Conservation (phyloP, 2,113 vertebrate species). For the Genyomyrus donnyi region DNA sequence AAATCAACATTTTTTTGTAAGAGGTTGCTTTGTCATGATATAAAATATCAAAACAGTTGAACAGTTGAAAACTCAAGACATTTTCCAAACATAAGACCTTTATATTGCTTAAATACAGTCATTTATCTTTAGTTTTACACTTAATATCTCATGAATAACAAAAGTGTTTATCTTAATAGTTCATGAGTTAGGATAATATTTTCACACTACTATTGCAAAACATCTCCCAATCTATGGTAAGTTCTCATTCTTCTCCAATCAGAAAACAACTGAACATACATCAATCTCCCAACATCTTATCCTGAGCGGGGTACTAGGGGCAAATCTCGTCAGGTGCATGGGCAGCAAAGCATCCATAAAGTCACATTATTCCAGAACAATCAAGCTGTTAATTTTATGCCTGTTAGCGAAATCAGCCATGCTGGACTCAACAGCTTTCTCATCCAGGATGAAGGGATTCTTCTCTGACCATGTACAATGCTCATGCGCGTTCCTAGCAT, state of each 20-base stretch:
- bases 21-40: neutral
- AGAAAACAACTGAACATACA: neutral
- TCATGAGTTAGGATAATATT: neutral
- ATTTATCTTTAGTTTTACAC: neutral
- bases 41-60: neutral
- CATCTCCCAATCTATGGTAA: neutral
- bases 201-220: neutral
- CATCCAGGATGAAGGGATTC: neutral
- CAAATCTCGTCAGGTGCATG: neutral
- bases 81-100: neutral
- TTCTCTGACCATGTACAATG: neutral
- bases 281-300: neutral
- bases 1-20: neutral
- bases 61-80: neutral
- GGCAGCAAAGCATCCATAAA: neutral
- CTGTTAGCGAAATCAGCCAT: neutral
- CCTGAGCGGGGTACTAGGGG: neutral
- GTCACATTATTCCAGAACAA: neutral
- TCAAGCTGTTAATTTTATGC: neutral
- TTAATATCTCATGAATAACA: neutral
- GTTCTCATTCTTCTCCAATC: neutral
- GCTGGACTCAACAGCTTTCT: neutral
- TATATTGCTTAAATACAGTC: constrained; percentile 6
- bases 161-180: neutral
- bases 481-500: neutral